Evolutionary conservation across 2,113 vertebrate species (phyloP), one percentile per base, ranked within the genome.

Genomic region (Entomyzon cyanotis): DNA sequence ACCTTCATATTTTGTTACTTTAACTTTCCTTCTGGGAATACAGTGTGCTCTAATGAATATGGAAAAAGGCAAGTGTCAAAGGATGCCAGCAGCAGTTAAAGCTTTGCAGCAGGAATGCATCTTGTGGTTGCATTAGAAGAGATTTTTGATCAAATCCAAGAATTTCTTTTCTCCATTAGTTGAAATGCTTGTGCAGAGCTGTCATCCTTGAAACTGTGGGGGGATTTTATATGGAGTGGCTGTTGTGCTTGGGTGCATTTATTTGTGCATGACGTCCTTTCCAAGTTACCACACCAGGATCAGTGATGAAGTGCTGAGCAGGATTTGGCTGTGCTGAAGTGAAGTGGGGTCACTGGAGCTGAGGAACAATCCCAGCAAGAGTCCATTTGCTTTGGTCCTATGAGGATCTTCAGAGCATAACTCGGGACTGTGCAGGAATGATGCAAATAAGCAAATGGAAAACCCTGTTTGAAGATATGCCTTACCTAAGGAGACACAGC

Each of bases 291-390:
- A 25, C 41, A 8, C 23, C 56, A 18, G 77, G n/a, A 3, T 30
- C 68, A 27, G 7, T 55, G 87, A 85, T 93, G 94, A 96, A 78
- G 94, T 95, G 92, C 80, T 94, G 70, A 92, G 94, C 59, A 91
- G 89, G 85, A 68, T 83, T 73, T 94, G 92, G 63, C 89, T 78
- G 24, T 42, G 41, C 79, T 97, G 44, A 16, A 79, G 53, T 23
- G 65, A 73, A 50, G 30, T 17, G 42, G 52, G 47, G 58, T 92
- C 69, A 15, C 56, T 67, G 58, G 65, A 88, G 62, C 63, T 49
- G 31, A 22, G 63, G 25, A 50, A 27, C 68, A 87, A 62, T 68
- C 83, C 67, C 89, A 78, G 58, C n/a, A 73, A 17, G 60, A 77
- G 53, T 52, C 67, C 33, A 0, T 16, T 3, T 52, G 74, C 37